phyloP scores from a whole-genome alignment of 2,888 invertebrate species.

The Corbicula japonica region DNA sequence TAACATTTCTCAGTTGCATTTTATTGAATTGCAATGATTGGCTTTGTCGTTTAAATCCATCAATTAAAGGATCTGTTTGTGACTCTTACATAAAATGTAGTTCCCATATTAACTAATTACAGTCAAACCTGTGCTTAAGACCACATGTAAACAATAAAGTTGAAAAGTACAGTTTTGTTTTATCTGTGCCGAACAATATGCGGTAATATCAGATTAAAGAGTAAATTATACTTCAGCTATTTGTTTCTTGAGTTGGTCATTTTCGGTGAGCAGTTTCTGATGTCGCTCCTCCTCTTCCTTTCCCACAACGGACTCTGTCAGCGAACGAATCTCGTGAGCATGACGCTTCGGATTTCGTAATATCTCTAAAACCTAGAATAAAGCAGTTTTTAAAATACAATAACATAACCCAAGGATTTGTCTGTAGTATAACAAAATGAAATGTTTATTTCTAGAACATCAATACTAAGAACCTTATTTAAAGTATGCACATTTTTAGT shows the following conservation, averaged over 20 bases:
- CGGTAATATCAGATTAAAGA: neutral
- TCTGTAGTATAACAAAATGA: no score
- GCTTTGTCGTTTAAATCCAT: neutral
- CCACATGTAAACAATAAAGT: no score
- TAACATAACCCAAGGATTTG: no score
- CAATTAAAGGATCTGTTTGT: neutral
- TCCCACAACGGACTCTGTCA: slow-evolving; percentile 86
- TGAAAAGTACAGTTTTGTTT: no score
- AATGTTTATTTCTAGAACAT: no score
- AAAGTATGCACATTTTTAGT: no score
- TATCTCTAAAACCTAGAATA: slow-evolving; percentile 82
- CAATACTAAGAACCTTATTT: no score
- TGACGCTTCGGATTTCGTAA: slow-evolving; percentile 80
- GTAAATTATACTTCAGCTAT: slow-evolving; percentile 92
- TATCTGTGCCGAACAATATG: neutral
- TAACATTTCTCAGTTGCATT: no score
- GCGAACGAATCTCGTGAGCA: slow-evolving; percentile 83
- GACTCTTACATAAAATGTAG: neutral
- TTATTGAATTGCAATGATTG: no score
- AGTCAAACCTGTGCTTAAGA: no score
- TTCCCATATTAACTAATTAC: neutral
- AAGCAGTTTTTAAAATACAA: neutral
- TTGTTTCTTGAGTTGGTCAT: slow-evolving; percentile 97
- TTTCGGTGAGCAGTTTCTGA: slow-evolving; percentile 96
- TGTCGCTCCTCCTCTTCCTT: slow-evolving; percentile 97